Evolutionary conservation across 2,888 invertebrate species (phyloP), one percentile per base, ranked within the genome.

Genomic region (Sceliomorpha sp.): DNA sequence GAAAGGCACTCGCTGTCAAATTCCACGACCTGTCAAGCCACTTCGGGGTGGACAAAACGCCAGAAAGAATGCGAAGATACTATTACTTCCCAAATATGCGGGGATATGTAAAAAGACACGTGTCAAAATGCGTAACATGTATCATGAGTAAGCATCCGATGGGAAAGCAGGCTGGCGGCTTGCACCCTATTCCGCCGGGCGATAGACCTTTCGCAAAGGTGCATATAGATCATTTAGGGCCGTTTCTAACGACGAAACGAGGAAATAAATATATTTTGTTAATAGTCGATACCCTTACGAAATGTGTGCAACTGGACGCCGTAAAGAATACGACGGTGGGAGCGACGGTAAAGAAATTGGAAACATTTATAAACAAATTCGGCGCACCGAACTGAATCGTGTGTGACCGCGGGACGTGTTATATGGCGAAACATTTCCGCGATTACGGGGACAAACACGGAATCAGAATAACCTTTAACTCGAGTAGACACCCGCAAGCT

Each of bases 401-500:
- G 1, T 42, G 27, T 8, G 42, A 42, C 9, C 12, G 42, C 1
- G 42, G 42, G 7, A 42, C 42, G 1, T 13, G 27, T 3, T 42
- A 29, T 9, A 42, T 29, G 1, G 13, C 14, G 1, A 9, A 42
- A n/a, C 13, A n/a, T 0, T 42, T 42, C 15, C 2, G 6, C 1
- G 15, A 29, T 1, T 42, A 29, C 15, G 13, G 27, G 4, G 10
- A 29, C 1, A 42, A 42, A 14, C 42, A 42, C 8, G 29, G 42
- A n/a, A 27, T 42, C 15, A 27, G 9, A 1, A 6, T 27, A 5
- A 42, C 42, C 1, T 29, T 42, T 9, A 42, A 27, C 9, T 42
- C 42, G n/a, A 42, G 42, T 29, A 27, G 42, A 14, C 42, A 42
- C 15, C 42, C 42, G 6, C 42, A 42, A 15, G 42, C 29, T n/a